Evolutionary conservation across 2,797 vertebrate genomes (phyloP), one percentile per base, ranked within the genome.

Genomic region (Enteromius mattozi): DNA sequence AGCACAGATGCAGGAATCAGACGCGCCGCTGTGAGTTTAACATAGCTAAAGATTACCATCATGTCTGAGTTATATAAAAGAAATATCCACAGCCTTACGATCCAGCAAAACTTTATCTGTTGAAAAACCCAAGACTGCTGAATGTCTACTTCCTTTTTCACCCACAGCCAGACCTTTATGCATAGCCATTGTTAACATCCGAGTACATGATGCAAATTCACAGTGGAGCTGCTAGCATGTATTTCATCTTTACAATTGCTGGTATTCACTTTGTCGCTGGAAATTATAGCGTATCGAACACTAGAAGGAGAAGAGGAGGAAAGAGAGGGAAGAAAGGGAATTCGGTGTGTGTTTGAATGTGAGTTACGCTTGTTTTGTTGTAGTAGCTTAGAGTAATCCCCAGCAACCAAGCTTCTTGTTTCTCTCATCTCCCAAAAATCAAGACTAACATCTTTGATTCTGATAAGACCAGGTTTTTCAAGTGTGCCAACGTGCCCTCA

Each of bases 1-100:
- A 68, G 78, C 78, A 66, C 78, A 80, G 78, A 83, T 83, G 72
- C 81, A 51, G 6, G 71, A 66, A 51, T 83, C 45, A 37, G 71
- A 76, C 45, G 33, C 5, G 3, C 37, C 19, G 7, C 71, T 76
- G 30, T 66, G 81, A 83, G 51, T 66, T 45, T 66, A 59, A 51
- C 59, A 65, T 71, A 40, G 59, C 45, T 82, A 76, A 82, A 83
- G 59, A 68, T 76, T 75, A 54, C 59, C 40, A 47, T 63, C 81
- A 30, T 66, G 30, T 37, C 42, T 65, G 21, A 51, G 59, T 19
- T 7, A 71, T 27, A 70, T 14, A 70, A 56, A 80, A 70, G 3
- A 45, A 61, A 72, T 30, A 51, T 14, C 51, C 12, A 14, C 27
- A 14, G 70, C 42, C 59, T 66, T 24, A 68, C 5, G 9, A 54